Percentiles rank a stretch among this genome's conserved stretches.
phyloP scores from a whole-genome alignment of 2,113 vertebrate genomes.

The Furnarius figulus region DNA sequence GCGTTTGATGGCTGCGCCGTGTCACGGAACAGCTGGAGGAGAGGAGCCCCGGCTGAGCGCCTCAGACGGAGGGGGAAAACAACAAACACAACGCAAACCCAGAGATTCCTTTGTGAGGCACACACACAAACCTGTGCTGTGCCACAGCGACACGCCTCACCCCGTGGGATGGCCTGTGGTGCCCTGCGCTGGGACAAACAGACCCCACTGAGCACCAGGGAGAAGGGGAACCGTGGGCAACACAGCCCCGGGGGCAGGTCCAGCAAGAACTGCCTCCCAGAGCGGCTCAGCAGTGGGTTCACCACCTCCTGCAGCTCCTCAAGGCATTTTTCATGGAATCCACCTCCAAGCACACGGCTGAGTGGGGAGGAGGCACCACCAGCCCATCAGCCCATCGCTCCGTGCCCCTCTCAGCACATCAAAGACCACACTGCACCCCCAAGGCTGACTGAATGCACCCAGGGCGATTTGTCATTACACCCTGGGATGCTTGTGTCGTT shows the following conservation, averaged over 20 bases:
- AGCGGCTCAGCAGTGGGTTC: background rate
- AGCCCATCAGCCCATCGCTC: accelerated
- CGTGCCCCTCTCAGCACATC: background rate
- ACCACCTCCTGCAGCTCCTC: background rate
- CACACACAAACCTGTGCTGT: background rate
- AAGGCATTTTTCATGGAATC: background rate
- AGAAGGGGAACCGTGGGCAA: background rate
- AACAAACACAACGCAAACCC: background rate
- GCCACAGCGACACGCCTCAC: background rate
- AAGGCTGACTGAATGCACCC: background rate
- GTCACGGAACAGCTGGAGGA: slow-evolving; percentile 52
- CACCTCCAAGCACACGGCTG: background rate
- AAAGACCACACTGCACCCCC: background rate
- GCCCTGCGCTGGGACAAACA: background rate
- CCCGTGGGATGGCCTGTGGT: accelerated
- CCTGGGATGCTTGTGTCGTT: background rate
- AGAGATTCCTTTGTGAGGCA: slow-evolving; percentile 32
- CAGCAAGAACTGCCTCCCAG: background rate
- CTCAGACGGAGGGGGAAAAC: background rate
- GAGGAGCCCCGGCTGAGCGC: background rate
- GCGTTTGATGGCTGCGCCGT: background rate
- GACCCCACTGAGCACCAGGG: too few species aligned
- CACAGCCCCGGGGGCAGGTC: accelerated
- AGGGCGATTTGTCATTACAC: background rate
- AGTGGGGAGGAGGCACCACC: background rate